phyloP scores from a whole-genome alignment of 2,888 invertebrate species.

The Nebria brevicollis region DNA sequence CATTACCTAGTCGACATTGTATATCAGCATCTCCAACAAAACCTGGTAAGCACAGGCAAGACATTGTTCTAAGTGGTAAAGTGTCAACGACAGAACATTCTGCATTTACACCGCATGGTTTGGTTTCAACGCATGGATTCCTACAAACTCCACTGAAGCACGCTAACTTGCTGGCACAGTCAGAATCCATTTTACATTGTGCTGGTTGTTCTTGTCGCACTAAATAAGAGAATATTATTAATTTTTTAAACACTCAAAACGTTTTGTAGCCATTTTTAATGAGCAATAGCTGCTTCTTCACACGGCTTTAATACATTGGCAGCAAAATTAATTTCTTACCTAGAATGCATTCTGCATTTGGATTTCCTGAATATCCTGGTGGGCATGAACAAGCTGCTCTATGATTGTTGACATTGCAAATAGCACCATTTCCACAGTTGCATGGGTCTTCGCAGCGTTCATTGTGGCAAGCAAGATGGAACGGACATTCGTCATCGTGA shows the following conservation, averaged over 20 bases:
- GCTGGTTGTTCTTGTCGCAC: conserved; percentile 67
- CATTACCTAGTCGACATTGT: conserved; percentile 81
- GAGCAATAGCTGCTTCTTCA: too few species aligned
- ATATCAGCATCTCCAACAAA: conserved; percentile 87
- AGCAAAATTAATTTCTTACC: conserved; percentile 60
- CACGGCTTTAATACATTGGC: not conserved
- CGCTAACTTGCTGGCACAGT: conserved; percentile 86
- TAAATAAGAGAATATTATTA: conserved; percentile 48
- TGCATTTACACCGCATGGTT: conserved; percentile 83
- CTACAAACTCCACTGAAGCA: conserved; percentile 83
- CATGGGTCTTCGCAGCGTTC: conserved; percentile 87
- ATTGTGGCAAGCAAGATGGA: conserved; percentile 80
- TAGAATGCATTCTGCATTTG: conserved; percentile 72
- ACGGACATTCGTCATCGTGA: conserved; percentile 79
- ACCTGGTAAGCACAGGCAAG: conserved; percentile 85
- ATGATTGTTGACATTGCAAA: conserved; percentile 82
- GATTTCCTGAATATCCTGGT: conserved; percentile 83
- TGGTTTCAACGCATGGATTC: conserved; percentile 81
- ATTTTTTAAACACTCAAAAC: conserved; percentile 32
- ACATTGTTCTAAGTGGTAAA: conserved; percentile 86
- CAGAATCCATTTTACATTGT: conserved; percentile 82
- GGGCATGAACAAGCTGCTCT: conserved; percentile 83
- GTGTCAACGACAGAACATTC: conserved; percentile 87
- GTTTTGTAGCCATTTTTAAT: too few species aligned
- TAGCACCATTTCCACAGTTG: conserved; percentile 80